These are phyloP conservation scores for Nymphicus hollandicus DNA, from an alignment of 2,113 vertebrate genomes.

Conservation along the genomic window DNA sequence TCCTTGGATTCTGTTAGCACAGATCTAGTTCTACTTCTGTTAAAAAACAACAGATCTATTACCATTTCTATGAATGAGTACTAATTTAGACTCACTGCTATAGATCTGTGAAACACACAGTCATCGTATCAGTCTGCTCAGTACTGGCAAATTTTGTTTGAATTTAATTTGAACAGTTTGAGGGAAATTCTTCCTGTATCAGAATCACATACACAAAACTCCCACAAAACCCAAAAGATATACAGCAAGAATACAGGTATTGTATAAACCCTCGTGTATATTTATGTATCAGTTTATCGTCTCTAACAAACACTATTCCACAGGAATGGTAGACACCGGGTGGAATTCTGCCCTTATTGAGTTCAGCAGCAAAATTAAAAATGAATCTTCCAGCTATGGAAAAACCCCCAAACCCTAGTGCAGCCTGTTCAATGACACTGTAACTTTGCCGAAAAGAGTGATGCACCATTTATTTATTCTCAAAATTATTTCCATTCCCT, in stretches of 20 bases:
- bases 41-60: neutral
- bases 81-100: neutral
- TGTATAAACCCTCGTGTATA: neutral
- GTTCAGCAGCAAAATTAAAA: neutral
- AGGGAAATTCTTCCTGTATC: neutral
- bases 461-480: neutral
- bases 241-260: neutral
- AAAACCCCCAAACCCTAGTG: fast-evolving
- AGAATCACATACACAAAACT: neutral
- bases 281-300: neutral
- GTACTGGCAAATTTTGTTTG: neutral
- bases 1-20: neutral
- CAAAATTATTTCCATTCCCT: neutral
- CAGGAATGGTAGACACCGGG: neutral
- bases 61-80: neutral
- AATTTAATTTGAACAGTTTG: neutral
- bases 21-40: neutral
- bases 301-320: neutral
- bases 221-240: neutral
- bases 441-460: neutral
- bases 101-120: neutral
- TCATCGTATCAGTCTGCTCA: neutral
- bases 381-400: fast-evolving
- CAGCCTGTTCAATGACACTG: fast-evolving
- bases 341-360: neutral